Percentiles rank a stretch among this genome's conserved stretches.
Evolutionary conservation across 1,140 invertebrate species (phyloP).

Genomic region (Monochamus saltuarius): DNA sequence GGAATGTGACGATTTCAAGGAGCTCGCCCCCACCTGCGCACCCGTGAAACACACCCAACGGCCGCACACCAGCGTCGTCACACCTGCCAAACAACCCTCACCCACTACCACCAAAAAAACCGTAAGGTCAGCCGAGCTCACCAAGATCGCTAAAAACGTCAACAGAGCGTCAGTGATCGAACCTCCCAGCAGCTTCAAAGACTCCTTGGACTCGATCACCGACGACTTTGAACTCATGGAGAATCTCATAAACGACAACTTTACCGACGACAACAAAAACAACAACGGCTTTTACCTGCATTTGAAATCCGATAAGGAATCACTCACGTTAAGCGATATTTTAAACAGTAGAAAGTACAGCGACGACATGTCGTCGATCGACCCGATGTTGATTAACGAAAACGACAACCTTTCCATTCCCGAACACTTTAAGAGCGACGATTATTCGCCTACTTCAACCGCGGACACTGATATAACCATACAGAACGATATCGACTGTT

Average conservation of each 20-base stretch:
- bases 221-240: conserved; percentile 47
- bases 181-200: conserved; percentile 53
- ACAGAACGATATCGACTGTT: conserved; percentile 30
- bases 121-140: conserved; percentile 25
- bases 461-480: conserved; percentile 31
- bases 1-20: conserved; percentile 50
- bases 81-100: conserved; percentile 22
- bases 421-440: conserved; percentile 40
- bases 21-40: conserved; percentile 21
- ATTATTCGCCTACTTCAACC: conserved; percentile 35
- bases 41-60: conserved; percentile 17
- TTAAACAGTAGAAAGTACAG: conserved; percentile 33
- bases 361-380: conserved; percentile 44
- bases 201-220: conserved; percentile 32
- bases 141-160: conserved; percentile 12
- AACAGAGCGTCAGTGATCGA: conserved; percentile 53
- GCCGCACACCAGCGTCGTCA: conserved; percentile 16
- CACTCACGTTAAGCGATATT: conserved; percentile 14
- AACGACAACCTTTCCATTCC: conserved; percentile 49
- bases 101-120: conserved; percentile 29
- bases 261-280: conserved; percentile 20
- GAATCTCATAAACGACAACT: conserved; percentile 44
- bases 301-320: conserved; percentile 15
- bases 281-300: conserved; percentile 29
- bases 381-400: conserved; percentile 47